Evolutionary conservation across 2,113 vertebrate genomes (phyloP).

Genomic region (Rostratula benghalensis): DNA sequence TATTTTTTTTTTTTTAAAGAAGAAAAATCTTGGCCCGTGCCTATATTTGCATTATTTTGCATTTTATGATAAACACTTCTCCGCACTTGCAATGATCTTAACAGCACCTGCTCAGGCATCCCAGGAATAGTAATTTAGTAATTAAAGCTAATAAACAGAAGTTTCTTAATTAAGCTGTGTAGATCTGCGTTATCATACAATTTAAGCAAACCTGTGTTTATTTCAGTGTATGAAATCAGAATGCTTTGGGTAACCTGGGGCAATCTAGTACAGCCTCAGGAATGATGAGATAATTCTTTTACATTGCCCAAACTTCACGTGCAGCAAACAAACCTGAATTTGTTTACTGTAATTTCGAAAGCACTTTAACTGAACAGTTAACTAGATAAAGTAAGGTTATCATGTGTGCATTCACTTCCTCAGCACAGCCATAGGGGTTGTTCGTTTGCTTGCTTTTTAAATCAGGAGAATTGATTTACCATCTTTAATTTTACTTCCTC

Average conservation of each 20-base stretch:
- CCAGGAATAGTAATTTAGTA: not conserved
- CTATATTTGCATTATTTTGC: not conserved
- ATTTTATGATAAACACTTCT: not conserved
- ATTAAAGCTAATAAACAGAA: constrained; percentile 30
- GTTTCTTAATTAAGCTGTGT: not conserved
- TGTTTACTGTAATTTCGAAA: not conserved
- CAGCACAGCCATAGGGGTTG: not conserved
- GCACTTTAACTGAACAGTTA: not conserved
- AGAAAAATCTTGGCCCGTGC: not conserved
- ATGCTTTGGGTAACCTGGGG: not conserved
- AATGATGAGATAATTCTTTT: not conserved
- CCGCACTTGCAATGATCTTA: not conserved
- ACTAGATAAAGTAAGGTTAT: not conserved
- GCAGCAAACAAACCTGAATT: not conserved
- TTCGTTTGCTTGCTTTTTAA: not conserved
- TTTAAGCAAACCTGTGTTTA: not conserved
- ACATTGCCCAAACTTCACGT: not conserved
- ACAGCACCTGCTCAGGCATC: not conserved
- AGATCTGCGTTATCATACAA: not conserved
- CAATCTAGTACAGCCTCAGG: not conserved
- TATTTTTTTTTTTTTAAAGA: not conserved
- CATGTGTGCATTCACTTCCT: not conserved
- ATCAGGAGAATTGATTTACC: not conserved
- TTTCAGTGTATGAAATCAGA: not conserved
- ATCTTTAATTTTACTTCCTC: constrained; percentile 2